Evolutionary conservation across 2,888 invertebrate genomes (phyloP).

Genomic region (Melanotus villosus): DNA sequence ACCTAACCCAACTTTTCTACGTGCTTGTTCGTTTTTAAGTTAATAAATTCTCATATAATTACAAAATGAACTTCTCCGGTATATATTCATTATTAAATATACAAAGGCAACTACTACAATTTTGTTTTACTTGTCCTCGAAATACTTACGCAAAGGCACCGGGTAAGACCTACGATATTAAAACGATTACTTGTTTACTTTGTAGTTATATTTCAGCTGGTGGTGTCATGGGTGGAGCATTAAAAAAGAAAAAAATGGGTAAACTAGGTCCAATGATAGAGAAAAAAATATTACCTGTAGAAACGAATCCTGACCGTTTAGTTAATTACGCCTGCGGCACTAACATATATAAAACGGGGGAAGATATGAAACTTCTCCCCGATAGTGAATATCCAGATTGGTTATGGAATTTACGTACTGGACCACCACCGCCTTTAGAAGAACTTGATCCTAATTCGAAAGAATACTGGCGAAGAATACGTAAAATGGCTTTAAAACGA

Average conservation of each 20-base stretch:
- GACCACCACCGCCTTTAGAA: slow-evolving; percentile 75
- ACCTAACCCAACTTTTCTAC: no score
- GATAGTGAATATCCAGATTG: slow-evolving; percentile 93
- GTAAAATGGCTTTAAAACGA: slow-evolving; percentile 75
- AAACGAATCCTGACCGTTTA: slow-evolving; percentile 85
- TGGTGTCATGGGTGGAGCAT: slow-evolving; percentile 65
- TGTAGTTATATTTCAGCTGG: not conserved
- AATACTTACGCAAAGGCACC: slow-evolving; percentile 59
- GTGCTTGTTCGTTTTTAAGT: no score
- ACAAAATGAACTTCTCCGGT: slow-evolving; percentile 7
- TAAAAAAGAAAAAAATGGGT: slow-evolving; percentile 75
- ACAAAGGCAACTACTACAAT: not conserved
- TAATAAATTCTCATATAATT: not conserved
- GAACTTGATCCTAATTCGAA: slow-evolving; percentile 85
- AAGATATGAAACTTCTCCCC: slow-evolving; percentile 83
- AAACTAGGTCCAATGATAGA: slow-evolving; percentile 76
- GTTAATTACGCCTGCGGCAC: slow-evolving; percentile 87
- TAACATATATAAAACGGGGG: slow-evolving; percentile 84
- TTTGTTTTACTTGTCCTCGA: slow-evolving; percentile 46
- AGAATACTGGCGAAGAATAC: slow-evolving; percentile 85
- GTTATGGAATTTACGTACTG: slow-evolving; percentile 86
- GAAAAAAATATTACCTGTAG: slow-evolving; percentile 84
- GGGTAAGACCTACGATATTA: slow-evolving; percentile 46
- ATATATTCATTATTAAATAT: slow-evolving; percentile 1
- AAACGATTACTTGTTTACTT: no score